Conservation (phyloP, 2,797 vertebrate genomes). For the Tympanoctomys barrerae region DNA sequence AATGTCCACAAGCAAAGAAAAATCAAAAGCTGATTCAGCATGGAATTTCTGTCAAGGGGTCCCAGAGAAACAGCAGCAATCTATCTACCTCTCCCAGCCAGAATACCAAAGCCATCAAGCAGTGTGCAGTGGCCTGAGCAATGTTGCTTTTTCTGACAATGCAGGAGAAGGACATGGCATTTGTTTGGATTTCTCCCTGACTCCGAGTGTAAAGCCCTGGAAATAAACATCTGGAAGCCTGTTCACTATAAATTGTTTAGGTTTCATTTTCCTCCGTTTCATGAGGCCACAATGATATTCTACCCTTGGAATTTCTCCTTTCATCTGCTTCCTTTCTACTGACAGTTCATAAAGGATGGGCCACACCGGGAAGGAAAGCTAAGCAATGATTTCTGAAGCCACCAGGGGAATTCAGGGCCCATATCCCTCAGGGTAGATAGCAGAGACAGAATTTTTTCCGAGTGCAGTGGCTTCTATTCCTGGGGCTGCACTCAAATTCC, state of each 20-base stretch:
- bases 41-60: background rate
- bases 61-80: background rate
- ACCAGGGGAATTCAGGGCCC: conserved; percentile 32
- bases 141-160: conserved; percentile 11
- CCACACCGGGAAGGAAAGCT: conserved; percentile 57
- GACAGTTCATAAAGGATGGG: conserved; percentile 78
- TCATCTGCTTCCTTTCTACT: conserved; percentile 77
- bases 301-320: conserved; percentile 66
- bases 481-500: conserved; percentile 29
- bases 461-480: conserved; percentile 9
- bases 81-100: background rate
- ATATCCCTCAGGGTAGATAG: background rate
- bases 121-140: background rate
- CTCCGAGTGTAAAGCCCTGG: conserved; percentile 52
- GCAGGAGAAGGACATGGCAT: conserved; percentile 2
- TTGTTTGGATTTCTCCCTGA: conserved; percentile 63
- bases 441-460: conserved; percentile 35
- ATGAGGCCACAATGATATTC: conserved; percentile 59
- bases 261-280: conserved; percentile 65
- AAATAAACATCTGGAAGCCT: conserved; percentile 73
- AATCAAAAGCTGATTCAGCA: background rate
- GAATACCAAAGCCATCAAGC: background rate
- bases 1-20: conserved; percentile 31
- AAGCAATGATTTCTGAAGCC: conserved; percentile 59
- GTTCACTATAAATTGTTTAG: conserved; percentile 72